Conservation (phyloP, 2,797 vertebrate genomes). For the Uromys caudimaculatus region DNA sequence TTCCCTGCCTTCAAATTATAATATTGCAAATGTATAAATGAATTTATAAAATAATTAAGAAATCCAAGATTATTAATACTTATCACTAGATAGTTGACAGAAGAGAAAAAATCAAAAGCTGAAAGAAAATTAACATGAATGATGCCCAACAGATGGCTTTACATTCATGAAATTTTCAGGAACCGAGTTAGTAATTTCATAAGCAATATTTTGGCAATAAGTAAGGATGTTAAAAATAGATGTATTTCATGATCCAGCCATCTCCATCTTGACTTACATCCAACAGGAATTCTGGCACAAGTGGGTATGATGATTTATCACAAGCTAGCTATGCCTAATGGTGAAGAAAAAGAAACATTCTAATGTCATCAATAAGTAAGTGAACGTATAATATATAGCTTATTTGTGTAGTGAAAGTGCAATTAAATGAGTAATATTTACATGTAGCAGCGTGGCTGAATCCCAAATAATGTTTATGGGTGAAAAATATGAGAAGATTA, state of each 20-base stretch:
- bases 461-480: background rate
- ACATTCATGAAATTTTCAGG: background rate
- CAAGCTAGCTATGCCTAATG: background rate
- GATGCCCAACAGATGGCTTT: background rate
- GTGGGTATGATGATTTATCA: background rate
- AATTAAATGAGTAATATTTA: background rate
- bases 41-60: background rate
- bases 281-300: conserved; percentile 1
- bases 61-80: background rate
- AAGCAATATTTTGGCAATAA: background rate
- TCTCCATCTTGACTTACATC: background rate
- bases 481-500: background rate
- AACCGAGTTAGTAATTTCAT: background rate
- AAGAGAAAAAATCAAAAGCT: background rate
- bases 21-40: background rate
- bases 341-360: conserved; percentile 18
- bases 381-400: background rate
- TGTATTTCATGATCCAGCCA: background rate
- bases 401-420: background rate
- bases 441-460: background rate
- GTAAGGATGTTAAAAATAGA: background rate
- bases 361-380: background rate
- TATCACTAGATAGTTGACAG: background rate
- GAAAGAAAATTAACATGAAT: background rate
- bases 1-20: background rate